Conservation (phyloP, 2,113 vertebrate genomes). For the Scytalopus superciliaris region DNA sequence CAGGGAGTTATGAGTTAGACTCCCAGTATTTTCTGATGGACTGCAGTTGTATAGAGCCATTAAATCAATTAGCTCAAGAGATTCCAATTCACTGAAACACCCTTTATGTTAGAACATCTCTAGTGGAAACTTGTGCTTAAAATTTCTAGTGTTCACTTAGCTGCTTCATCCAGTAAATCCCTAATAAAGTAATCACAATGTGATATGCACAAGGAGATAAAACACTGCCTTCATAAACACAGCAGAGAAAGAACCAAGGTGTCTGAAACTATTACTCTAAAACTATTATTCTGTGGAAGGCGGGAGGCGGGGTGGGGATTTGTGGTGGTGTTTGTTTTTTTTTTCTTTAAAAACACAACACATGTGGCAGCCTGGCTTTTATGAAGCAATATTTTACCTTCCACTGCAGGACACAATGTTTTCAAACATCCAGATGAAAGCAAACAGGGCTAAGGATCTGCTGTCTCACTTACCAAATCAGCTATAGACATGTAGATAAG, state of each 20-base stretch:
- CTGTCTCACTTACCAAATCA: background rate
- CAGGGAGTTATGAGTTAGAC: background rate
- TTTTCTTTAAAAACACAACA: background rate
- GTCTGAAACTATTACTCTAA: background rate
- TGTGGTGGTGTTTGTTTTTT: background rate
- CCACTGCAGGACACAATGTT: background rate
- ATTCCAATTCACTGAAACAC: background rate
- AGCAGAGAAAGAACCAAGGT: background rate
- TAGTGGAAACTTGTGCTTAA: background rate
- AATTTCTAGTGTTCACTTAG: background rate
- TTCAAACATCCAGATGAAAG: constrained; percentile 9
- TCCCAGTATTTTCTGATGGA: background rate
- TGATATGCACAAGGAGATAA: background rate
- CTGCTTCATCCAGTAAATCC: background rate
- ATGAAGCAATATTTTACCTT: constrained; percentile 1
- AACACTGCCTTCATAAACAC: background rate
- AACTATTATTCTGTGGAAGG: background rate
- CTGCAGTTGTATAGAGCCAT: background rate
- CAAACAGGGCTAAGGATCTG: background rate
- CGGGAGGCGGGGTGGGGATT: background rate
- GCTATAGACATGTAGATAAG: constrained; percentile 30
- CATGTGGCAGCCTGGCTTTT: background rate
- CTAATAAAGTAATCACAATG: background rate
- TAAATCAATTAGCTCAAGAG: background rate
- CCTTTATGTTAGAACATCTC: background rate